Evolutionary conservation across 2,113 vertebrate species (phyloP), one percentile per base, ranked within the genome.

Genomic region (Tragelaphus buxtoni): DNA sequence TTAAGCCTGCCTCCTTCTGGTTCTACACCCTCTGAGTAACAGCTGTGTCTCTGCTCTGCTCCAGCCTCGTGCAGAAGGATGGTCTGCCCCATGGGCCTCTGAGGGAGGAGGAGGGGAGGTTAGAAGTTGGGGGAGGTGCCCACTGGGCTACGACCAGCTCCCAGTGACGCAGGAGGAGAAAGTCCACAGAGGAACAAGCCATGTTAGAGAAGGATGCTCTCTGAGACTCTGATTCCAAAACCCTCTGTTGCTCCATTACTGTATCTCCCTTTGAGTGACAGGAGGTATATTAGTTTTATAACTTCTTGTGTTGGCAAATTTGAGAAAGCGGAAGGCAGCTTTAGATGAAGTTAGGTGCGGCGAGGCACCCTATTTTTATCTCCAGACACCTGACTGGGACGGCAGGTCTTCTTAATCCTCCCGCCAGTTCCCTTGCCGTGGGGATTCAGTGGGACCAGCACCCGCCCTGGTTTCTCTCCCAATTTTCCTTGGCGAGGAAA

Each of bases 241-340:
- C 42, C 32, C 76, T 94, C 72, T 18, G 10, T 18, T 20, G 28
- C 26, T 49, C 89, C 61, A 63, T 22, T n/a, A 9, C 82, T 88
- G 82, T 17, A 53, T 74, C 85, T 53, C 51, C 56, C 72, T 63
- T 53, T 96, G 95, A 96, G 90, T 60, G 96, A 93, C 96, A 95
- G 87, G 63, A 4, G 0, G 30, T 77, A 79, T 47, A 91, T 89
- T 94, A 85, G 77, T 94, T 94, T 88, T 76, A 60, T 51, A 95
- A 88, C 76, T 65, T 96, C 49, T 32, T 26, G 51, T 17, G 28
- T 9, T 39, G 60, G 86, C 32, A 47, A 93, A 94, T 82, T 86
- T 72, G 7, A 80, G 91, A 77, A 51, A 84, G 58, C n/a, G 4
- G 12, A 80, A 65, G 53, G 76, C 26, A 8, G 92, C 69, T 22